Conservation (phyloP, 2,888 invertebrate species). For the Scaptomyza caliginosa region DNA sequence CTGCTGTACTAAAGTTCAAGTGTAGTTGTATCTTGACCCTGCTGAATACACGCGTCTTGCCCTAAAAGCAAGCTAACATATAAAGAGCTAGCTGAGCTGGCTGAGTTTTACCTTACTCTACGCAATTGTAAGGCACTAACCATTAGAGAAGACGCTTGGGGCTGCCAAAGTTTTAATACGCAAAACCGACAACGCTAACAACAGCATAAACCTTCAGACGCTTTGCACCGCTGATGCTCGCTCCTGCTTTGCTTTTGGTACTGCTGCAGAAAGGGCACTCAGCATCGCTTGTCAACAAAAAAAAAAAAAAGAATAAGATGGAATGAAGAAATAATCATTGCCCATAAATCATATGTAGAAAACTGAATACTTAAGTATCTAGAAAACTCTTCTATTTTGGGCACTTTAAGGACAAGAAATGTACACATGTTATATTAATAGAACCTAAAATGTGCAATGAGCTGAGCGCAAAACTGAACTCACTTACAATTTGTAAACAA, state of each 20-base stretch:
- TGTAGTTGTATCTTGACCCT: neutral
- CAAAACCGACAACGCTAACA: conserved; percentile 28
- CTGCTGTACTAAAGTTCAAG: too few species aligned
- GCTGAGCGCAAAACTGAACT: neutral
- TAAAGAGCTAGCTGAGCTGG: conserved; percentile 20
- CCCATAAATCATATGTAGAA: neutral
- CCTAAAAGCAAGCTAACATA: conserved; percentile 4
- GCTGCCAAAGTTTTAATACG: conserved; percentile 66
- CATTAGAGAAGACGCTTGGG: conserved; percentile 57
- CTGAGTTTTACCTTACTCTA: conserved; percentile 13
- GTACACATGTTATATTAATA: neutral
- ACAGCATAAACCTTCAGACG: conserved; percentile 23
- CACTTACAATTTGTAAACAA: neutral
- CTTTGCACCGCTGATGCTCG: neutral
- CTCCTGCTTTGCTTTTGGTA: neutral
- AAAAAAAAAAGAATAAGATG: neutral
- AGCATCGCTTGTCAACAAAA: neutral
- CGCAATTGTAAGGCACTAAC: conserved; percentile 47
- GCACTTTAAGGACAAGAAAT: too few species aligned
- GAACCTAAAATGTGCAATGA: neutral
- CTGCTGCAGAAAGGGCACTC: neutral
- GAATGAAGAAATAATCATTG: neutral
- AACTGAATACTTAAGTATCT: neutral
- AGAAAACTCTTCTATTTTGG: neutral
- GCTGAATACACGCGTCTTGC: neutral